These are phyloP conservation scores for Hemicentrotus pulcherrimus DNA, from an alignment of 35 echinoderm and acorn worm species.

Conservation along the genomic window DNA sequence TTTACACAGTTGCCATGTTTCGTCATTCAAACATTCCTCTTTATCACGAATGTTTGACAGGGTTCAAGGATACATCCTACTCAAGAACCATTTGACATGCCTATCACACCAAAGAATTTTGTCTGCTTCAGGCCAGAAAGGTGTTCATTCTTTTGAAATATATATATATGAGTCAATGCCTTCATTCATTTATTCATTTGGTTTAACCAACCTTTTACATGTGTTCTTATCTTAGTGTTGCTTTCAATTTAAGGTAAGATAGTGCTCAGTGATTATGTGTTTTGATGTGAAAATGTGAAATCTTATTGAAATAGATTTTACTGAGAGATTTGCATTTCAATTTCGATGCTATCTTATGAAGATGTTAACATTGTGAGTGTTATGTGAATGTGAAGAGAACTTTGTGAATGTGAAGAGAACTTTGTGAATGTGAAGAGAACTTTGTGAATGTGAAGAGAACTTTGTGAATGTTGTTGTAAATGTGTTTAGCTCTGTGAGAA, in stretches of 20 bases:
- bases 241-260: too few species aligned
- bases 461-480: background rate
- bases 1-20: background rate
- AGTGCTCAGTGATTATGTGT: too few species aligned
- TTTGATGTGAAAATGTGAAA: too few species aligned
- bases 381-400: background rate
- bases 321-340: background rate
- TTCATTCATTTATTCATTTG: background rate
- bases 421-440: background rate
- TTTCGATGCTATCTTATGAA: background rate
- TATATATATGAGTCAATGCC: background rate
- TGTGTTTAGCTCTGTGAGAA: background rate
- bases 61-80: background rate
- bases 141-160: background rate
- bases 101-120: background rate
- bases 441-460: background rate
- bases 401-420: background rate
- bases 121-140: background rate
- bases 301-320: background rate
- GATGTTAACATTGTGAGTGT: background rate
- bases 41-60: background rate
- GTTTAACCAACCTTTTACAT: too few species aligned
- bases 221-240: too few species aligned
- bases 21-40: background rate
- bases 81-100: background rate